Conservation (phyloP, 2,888 invertebrate genomes). For the Hesperia comma region DNA sequence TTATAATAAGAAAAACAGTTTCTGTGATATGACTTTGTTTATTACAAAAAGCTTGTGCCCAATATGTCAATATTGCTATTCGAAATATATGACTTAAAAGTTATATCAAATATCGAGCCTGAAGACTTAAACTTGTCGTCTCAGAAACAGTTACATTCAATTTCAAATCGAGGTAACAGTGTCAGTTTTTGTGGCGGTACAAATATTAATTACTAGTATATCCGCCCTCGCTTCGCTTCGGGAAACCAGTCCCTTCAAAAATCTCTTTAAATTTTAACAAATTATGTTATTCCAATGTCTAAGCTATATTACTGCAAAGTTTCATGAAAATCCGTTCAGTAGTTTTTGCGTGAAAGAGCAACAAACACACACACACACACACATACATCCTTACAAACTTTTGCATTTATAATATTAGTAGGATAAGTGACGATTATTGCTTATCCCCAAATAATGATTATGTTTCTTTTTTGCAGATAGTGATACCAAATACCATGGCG, state of each 20-base stretch:
- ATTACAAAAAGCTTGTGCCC: background rate
- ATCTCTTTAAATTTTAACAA: no score
- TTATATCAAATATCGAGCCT: background rate
- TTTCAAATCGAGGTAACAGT: constrained; percentile 21
- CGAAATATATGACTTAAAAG: background rate
- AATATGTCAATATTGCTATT: background rate
- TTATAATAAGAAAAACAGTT: no score
- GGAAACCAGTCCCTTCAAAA: no score
- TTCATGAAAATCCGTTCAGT: no score
- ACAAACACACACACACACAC: no score
- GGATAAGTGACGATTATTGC: constrained; percentile 2
- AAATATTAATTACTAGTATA: no score
- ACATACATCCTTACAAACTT: no score
- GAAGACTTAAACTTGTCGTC: constrained; percentile 14
- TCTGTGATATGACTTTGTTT: background rate
- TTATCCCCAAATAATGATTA: constrained; percentile 31
- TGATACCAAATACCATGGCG: constrained; percentile 75
- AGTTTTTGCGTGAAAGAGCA: no score
- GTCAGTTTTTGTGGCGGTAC: constrained; percentile 21
- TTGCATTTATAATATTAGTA: no score
- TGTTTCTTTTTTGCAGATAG: constrained; percentile 62
- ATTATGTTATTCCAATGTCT: no score
- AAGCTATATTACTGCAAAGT: no score
- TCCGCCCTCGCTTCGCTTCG: no score
- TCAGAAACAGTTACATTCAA: constrained; percentile 32